Evolutionary conservation across 2,797 vertebrate genomes (phyloP), one percentile per base, ranked within the genome.

Genomic region (Poecilia wingei): DNA sequence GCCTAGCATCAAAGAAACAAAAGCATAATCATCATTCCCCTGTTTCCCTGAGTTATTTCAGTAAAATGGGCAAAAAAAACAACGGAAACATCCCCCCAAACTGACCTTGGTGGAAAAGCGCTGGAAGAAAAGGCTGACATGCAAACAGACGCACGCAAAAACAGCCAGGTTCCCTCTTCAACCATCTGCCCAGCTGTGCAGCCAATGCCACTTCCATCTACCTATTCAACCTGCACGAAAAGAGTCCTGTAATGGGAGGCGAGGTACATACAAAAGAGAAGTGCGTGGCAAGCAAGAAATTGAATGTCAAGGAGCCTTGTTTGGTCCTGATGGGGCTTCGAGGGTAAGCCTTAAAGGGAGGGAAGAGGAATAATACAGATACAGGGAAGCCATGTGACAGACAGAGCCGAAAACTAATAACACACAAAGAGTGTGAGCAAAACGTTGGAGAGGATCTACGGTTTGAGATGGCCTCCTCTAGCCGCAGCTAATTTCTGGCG

Each of bases 251-350:
- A 92, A 86, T 87, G 88, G 76, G 33, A 86, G 72, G 81, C 82
- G 74, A 84, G 86, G 84, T 55, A 33, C 80, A 84, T 79, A 92
- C 91, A 93, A 93, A 91, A 74, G 90, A 92, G 93, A 94, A 94
- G 82, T 92, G 92, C 87, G 72, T 90, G 82, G 92, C 94, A 93
- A 94, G 93, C 95, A 95, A 93, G 93, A 96, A 95, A 96, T 95
- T 95, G 94, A 96, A 95, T 96, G 95, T 95, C 95, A 95, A 95
- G 94, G 90, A 94, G 91, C 86, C 93, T 94, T 95, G 93, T 95
- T 94, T 93, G 91, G 85, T 93, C 92, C 91, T 95, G 95, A 95
- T 94, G 90, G 94, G 93, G 93, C 91, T 92, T 91, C 92, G 90
- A 90, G 93, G 90, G 90, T 94, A 92, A 69, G 86, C 86, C 91